phyloP scores from a whole-genome alignment of 2,113 vertebrate species.

The Lutjanus erythropterus region DNA sequence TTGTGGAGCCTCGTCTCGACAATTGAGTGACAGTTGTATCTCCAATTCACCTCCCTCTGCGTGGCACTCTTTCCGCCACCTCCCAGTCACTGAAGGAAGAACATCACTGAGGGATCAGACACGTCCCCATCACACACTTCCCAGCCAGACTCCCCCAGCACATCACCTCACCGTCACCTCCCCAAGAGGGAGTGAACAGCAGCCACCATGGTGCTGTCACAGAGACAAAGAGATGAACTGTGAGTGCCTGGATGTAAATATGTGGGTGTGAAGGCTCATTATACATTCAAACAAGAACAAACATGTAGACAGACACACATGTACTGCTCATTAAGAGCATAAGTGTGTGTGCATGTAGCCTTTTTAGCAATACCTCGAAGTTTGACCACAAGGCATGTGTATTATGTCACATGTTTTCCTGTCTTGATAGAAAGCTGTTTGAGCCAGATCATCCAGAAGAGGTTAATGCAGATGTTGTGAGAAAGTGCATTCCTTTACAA shows the following conservation, averaged over 20 bases:
- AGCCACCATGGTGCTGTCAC: slow-evolving; percentile 98
- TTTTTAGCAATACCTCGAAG: background rate
- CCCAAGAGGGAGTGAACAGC: slow-evolving; percentile 84
- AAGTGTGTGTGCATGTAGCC: background rate
- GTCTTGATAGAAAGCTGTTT: slow-evolving; percentile 8
- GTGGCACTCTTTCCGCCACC: slow-evolving; percentile 43
- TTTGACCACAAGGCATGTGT: background rate
- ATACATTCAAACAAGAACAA: slow-evolving; percentile 52
- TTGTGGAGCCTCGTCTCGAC: slow-evolving; percentile 11
- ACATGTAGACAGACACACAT: slow-evolving; percentile 6
- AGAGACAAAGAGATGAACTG: slow-evolving; percentile 99
- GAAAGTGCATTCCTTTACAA: slow-evolving; percentile 18
- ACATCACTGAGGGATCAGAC: slow-evolving; percentile 72
- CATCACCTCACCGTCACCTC: slow-evolving; percentile 81
- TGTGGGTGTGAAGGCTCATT: slow-evolving; percentile 39
- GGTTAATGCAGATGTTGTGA: slow-evolving; percentile 18
- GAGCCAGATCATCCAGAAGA: background rate
- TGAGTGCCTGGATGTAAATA: slow-evolving; percentile 84
- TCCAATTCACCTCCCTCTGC: slow-evolving; percentile 29
- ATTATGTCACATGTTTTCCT: background rate
- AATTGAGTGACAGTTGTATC: slow-evolving; percentile 32
- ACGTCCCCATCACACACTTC: slow-evolving; percentile 20
- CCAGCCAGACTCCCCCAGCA: slow-evolving; percentile 65
- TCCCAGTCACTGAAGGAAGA: slow-evolving; percentile 69
- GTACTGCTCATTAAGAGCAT: background rate